Base-by-base conservation (phyloP, 2,113 vertebrate species). In the Noctilio leporinus region DNA sequence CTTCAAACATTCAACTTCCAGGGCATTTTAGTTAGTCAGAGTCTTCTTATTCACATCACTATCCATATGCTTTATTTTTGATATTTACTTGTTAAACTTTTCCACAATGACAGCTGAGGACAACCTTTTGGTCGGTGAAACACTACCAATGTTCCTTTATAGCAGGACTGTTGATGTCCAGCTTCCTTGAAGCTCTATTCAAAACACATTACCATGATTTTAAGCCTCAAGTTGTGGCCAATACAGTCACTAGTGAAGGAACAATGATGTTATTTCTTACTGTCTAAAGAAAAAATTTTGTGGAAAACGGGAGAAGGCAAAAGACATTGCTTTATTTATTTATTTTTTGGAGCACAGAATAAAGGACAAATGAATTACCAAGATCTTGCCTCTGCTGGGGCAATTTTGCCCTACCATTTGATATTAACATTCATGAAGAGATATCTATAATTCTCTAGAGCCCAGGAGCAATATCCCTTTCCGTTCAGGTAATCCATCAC, bases 361-460 rank as follows among this genome's bases (percentile, higher is more conserved):
- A 86, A 92, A 94, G 49, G 45, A 64, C 80, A 64, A 92, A 84
- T 47, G 86, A 91, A 89, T 95, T 93, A 80, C 30, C 4, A 72
- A 94, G 47, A 82, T 93, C 73, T 95, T 92, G 69, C 69, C 43
- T 95, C 30, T 89, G 14, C 67, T 76, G 47, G 93, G 89, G 57
- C 67, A 89, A 86, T 91, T 93, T 95, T 82, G 67, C 10, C 64
- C 67, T 43, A 62, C 45, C 20, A 65, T 84, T 75, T 94, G 86
- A 91, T 94, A 97, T 97, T 96, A 96, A 94, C 96, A 97, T 97
- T 97, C 91, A 94, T 76, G 64, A 95, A 96, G 55, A 83, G 69
- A 86, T 94, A 90, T 77, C 91, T 96, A 65, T 91, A 96, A 96
- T 96, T 94, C 95, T 96, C 95, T 65, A 65, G 88, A 86, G 91